Percentiles rank a stretch among this genome's conserved stretches.
These are phyloP conservation scores for Sycobia sp. DNA, from an alignment of 1,140 invertebrate genomes.

Conservation along the genomic window DNA sequence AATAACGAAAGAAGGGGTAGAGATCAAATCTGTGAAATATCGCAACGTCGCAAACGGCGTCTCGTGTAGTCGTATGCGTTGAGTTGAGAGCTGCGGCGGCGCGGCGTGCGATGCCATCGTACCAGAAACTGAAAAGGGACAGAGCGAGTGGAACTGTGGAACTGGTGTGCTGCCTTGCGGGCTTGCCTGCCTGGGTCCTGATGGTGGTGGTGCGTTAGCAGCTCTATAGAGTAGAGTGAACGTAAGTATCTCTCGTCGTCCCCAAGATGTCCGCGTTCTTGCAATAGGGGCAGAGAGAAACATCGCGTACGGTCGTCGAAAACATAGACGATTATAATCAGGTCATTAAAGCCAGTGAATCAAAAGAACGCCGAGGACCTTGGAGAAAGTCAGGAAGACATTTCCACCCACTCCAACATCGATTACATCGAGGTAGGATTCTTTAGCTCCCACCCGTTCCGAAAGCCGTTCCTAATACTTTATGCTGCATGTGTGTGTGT, in stretches of 20 bases:
- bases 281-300: constrained; percentile 22
- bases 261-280: constrained; percentile 32
- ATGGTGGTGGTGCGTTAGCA: constrained; percentile 48
- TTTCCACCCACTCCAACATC: neutral
- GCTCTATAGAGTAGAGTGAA: constrained; percentile 27
- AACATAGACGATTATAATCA: too few relatives aligned
- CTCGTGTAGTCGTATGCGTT: too few relatives aligned
- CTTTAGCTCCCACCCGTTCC: neutral
- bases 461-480: too few relatives aligned
- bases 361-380: too few relatives aligned
- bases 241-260: neutral
- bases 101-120: neutral
- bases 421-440: neutral
- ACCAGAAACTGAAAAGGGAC: too few relatives aligned
- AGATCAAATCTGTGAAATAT: constrained; percentile 38
- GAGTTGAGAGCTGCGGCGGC: too few relatives aligned
- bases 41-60: constrained; percentile 52
- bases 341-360: too few relatives aligned
- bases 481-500: too few relatives aligned
- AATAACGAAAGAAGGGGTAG: neutral
- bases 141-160: neutral
- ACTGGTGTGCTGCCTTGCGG: neutral
- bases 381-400: too few relatives aligned
- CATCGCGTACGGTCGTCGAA: too few relatives aligned
- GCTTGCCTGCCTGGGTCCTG: too few relatives aligned